Evolutionary conservation across 2,797 vertebrate species (phyloP), one percentile per base, ranked within the genome.

Genomic region (Pangasius djambal): DNA sequence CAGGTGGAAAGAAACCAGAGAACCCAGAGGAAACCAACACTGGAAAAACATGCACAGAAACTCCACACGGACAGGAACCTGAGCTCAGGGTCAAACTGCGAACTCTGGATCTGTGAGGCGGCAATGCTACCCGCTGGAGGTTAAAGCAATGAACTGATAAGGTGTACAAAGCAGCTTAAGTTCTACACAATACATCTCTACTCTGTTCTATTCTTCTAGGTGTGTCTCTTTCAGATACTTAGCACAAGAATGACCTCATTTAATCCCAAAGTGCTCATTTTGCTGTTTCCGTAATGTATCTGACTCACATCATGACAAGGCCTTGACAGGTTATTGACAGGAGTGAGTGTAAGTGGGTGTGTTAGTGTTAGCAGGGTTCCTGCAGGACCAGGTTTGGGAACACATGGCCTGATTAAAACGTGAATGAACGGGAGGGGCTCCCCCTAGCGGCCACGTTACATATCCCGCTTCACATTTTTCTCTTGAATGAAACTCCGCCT

Each of bases 401-500:
- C 63, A 59, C 44, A 87, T 82, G n/a, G 28, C 44, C 40, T 20
- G 28, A 0, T 59, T 13, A 28, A 22, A 25, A 6, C 0, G 44
- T 22, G 18, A 37, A 55, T 59, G 12, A 31, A 10, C 0, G 12
- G 10, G 20, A 72, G 6, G 18, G 69, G 61, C 90, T 70, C 90
- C 91, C 44, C 22, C 90, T 90, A 7, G 65, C 70, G 90, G 37
- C 37, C 8, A 37, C 31, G 7, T 0, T 37, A 10, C 8, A n/a
- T 75, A 7, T 28, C 18, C 70, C 57, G 61, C 69, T 84, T 83
- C 86, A 87, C 50, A 8, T 57, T 57, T 89, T 57, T 69, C 50
- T 61, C 72, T 86, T n/a, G 85, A 50, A 34, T 40, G 74, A 91
- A 89, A 91, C 92, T 89, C 93, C 93, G 90, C 93, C 93, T 82